Conservation (phyloP, 2,797 vertebrate species). For the Petrocephalus schoutedeni region DNA sequence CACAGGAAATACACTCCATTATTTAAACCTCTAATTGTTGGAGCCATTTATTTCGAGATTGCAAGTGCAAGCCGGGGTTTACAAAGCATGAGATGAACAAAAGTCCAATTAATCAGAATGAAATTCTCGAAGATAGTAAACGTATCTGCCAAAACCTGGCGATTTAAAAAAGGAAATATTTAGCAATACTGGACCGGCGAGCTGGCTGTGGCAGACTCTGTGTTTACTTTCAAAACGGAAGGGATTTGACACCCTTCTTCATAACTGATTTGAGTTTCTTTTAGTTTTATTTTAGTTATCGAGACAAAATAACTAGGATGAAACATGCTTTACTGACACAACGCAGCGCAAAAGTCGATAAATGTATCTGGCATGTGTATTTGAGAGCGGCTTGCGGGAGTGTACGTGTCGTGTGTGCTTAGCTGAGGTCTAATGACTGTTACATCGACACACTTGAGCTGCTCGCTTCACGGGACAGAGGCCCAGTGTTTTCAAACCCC, state of each 20-base stretch:
- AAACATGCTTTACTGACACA: not conserved
- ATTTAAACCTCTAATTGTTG: constrained; percentile 91
- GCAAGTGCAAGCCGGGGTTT: constrained; percentile 84
- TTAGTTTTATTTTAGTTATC: no score
- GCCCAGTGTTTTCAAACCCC: not conserved
- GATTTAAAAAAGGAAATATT: constrained; percentile 80
- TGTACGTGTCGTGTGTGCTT: not conserved
- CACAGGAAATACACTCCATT: constrained; percentile 87
- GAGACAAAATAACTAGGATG: constrained; percentile 7
- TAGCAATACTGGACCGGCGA: constrained; percentile 71
- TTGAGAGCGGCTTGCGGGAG: not conserved
- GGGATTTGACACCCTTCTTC: constrained; percentile 34
- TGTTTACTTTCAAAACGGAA: constrained; percentile 45
- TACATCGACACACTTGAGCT: not conserved
- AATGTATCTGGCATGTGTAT: not conserved
- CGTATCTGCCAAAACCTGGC: constrained; percentile 83
- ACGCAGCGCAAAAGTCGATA: not conserved
- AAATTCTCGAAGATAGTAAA: constrained; percentile 82
- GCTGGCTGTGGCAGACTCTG: constrained; percentile 72
- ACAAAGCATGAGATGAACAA: constrained; percentile 79
- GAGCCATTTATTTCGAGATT: constrained; percentile 89
- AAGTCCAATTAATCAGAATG: constrained; percentile 88
- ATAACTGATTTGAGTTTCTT: constrained; percentile 42
- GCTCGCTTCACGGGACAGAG: not conserved
- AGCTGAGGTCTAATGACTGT: not conserved